These are phyloP conservation scores for Siderastrea siderea DNA, from an alignment of 92 coral and sea anemone species.

Conservation along the genomic window DNA sequence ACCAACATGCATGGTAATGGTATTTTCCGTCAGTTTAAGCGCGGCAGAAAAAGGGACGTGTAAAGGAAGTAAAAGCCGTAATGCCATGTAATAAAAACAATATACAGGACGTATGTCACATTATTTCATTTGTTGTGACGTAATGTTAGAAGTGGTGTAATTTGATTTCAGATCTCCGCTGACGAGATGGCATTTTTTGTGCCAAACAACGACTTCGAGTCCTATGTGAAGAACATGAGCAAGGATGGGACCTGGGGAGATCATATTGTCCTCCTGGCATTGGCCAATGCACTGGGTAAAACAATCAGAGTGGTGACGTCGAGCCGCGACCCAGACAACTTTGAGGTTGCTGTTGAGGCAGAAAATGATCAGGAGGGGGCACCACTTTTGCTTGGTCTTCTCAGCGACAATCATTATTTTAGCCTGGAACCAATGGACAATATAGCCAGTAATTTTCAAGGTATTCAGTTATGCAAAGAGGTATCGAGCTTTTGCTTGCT, in stretches of 20 bases:
- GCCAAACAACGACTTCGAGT: constrained; percentile 14
- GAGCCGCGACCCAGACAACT: not conserved
- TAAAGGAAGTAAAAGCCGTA: not conserved
- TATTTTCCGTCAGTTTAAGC: too few species aligned
- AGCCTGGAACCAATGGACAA: constrained; percentile 3
- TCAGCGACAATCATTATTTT: constrained; percentile 9
- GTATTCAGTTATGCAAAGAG: not conserved
- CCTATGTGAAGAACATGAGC: constrained; percentile 25
- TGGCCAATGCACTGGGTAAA: constrained; percentile 18
- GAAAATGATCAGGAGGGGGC: not conserved
- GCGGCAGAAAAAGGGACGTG: not conserved
- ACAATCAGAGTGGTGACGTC: not conserved
- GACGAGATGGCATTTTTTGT: not conserved
- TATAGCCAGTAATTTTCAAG: not conserved
- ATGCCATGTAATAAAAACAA: not conserved
- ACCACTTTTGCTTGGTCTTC: constrained; percentile 8
- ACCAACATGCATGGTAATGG: too few species aligned
- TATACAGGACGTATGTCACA: too few species aligned
- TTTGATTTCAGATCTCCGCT: not conserved
- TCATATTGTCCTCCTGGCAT: constrained; percentile 12
- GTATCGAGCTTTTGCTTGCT: too few species aligned
- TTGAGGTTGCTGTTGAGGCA: not conserved
- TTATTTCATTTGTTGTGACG: too few species aligned
- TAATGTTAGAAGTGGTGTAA: not conserved
- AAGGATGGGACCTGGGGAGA: constrained; percentile 29